Percentiles rank a stretch among this genome's conserved stretches.
Evolutionary conservation across 1,140 invertebrate genomes (phyloP).

Genomic region (Calosoma granatense): DNA sequence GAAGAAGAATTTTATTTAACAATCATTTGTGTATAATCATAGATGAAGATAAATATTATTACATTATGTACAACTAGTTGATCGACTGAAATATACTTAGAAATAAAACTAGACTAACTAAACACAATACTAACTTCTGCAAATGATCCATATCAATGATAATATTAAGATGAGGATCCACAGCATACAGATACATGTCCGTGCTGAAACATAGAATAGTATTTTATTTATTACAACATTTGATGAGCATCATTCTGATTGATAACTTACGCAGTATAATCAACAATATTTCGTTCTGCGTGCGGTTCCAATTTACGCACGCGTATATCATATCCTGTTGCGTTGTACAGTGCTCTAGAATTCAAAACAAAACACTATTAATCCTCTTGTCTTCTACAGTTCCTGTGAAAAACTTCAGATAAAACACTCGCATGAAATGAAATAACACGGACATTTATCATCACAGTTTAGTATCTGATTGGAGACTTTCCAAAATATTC

Average conservation of each 20-base stretch:
- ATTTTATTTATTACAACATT: conserved; percentile 12
- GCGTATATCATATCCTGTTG: conserved; percentile 66
- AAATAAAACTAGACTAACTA: too few relatives aligned
- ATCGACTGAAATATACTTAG: not conserved
- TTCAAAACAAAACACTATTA: conserved; percentile 15
- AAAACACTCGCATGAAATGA: not conserved
- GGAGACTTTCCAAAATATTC: too few relatives aligned
- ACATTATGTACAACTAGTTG: not conserved
- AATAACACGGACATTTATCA: not conserved
- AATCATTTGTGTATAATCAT: not conserved
- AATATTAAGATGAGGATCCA: conserved; percentile 67
- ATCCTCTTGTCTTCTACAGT: not conserved
- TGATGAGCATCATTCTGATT: conserved; percentile 2
- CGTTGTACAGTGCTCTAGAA: conserved; percentile 49
- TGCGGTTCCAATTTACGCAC: conserved; percentile 68
- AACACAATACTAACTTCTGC: conserved; percentile 51
- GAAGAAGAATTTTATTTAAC: conserved; percentile 1
- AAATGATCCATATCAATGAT: conserved; percentile 70
- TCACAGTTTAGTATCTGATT: not conserved
- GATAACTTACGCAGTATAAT: conserved; percentile 54
- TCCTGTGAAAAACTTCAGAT: not conserved
- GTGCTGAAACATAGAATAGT: conserved; percentile 48
- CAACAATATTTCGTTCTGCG: conserved; percentile 44
- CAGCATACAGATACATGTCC: conserved; percentile 73
- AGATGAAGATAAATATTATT: not conserved